Percentiles rank a stretch among this genome's conserved stretches.
Evolutionary conservation across 53 echinoderm and acorn worm species (phyloP).

Genomic region (Actinopyga echinites): DNA sequence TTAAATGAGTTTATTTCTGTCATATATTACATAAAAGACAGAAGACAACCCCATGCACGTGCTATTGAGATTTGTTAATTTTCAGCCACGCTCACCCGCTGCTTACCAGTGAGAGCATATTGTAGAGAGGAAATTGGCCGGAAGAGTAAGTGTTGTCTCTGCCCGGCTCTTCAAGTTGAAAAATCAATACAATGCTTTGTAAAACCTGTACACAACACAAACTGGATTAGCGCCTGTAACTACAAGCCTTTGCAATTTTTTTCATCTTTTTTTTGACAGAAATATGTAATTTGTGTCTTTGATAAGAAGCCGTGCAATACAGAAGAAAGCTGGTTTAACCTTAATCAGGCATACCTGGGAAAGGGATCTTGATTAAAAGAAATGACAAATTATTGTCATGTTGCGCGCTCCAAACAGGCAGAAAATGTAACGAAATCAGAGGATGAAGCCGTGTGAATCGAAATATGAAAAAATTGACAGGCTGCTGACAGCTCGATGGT

Average conservation of each 20-base stretch:
- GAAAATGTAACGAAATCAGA: slow-evolving; percentile 34
- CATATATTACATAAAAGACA: neutral
- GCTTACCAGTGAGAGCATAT: slow-evolving; percentile 7
- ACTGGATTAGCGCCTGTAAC: slow-evolving; percentile 42
- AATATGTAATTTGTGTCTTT: slow-evolving; percentile 11
- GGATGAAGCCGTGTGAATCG: neutral
- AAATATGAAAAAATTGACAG: slow-evolving; percentile 28
- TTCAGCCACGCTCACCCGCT: slow-evolving; percentile 32
- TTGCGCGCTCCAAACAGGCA: slow-evolving; percentile 29
- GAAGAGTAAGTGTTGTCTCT: slow-evolving; percentile 17
- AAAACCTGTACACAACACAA: slow-evolving; percentile 33
- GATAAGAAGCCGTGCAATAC: neutral
- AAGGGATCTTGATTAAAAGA: neutral
- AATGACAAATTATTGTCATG: slow-evolving; percentile 32
- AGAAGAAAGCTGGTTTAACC: slow-evolving; percentile 2
- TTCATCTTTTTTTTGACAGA: slow-evolving; percentile 1
- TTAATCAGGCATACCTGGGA: slow-evolving; percentile 27
- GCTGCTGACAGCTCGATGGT: slow-evolving; percentile 3
- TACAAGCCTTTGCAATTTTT: slow-evolving; percentile 21
- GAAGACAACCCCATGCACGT: slow-evolving; percentile 6
- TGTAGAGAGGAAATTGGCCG: slow-evolving; percentile 23
- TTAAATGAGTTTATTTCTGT: slow-evolving; percentile 29
- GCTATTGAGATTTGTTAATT: slow-evolving; percentile 36
- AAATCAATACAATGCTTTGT: slow-evolving; percentile 31
- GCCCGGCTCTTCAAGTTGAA: neutral